phyloP scores from a whole-genome alignment of 2,797 vertebrate genomes.

The Melanotaenia boesemani region DNA sequence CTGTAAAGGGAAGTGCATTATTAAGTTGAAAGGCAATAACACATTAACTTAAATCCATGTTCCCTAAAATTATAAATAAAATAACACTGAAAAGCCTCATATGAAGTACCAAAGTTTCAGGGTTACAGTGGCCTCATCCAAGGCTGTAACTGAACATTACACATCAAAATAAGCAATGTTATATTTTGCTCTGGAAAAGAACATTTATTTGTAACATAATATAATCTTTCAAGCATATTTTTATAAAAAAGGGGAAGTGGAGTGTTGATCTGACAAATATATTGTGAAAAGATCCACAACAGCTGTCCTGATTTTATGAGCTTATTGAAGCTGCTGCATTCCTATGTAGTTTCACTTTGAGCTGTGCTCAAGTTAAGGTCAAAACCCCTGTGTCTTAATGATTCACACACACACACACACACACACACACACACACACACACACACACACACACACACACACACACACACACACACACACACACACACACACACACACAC shows the following conservation, averaged over 20 bases:
- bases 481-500: conserved; percentile 13
- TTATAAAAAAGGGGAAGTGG: conserved; percentile 35
- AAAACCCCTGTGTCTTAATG: conserved; percentile 62
- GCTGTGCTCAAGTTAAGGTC: conserved; percentile 62
- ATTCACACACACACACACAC: conserved; percentile 8
- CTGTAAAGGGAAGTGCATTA: too few species aligned
- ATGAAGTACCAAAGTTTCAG: background rate
- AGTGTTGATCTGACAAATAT: conserved; percentile 61
- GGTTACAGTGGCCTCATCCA: background rate
- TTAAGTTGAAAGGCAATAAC: too few species aligned
- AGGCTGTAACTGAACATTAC: background rate
- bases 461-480: conserved; percentile 9
- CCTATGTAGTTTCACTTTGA: conserved; percentile 61
- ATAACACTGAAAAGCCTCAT: background rate
- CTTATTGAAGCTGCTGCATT: conserved; percentile 65
- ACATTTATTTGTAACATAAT: conserved; percentile 15
- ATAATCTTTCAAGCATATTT: background rate
- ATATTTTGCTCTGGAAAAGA: conserved; percentile 1
- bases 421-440: conserved; percentile 21
- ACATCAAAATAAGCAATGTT: background rate
- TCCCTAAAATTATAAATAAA: background rate
- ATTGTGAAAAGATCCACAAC: conserved; percentile 71
- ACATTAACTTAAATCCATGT: too few species aligned
- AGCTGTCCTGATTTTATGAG: conserved; percentile 68
- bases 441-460: background rate